Conservation (phyloP, 2,888 invertebrate genomes). For the Mesorhabditis sp. region DNA sequence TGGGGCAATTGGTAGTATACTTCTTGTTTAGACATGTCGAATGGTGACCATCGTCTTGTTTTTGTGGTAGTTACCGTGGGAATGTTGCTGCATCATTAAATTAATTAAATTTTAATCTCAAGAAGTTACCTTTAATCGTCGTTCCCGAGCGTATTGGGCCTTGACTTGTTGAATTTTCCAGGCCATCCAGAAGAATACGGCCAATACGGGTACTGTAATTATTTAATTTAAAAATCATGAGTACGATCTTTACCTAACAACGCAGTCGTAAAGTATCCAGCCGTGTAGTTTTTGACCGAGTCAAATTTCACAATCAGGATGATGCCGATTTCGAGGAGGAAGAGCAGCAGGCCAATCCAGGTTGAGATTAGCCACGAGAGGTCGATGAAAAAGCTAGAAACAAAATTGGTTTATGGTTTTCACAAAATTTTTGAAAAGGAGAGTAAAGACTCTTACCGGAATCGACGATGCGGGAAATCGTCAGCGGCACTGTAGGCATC, state of each 20-base stretch:
- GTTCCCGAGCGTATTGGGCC: neutral
- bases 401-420: too few relatives aligned
- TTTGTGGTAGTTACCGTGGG: neutral
- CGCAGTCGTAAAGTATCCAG: slow-evolving; percentile 74
- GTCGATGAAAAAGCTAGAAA: slow-evolving; percentile 69
- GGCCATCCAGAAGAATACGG: slow-evolving; percentile 81
- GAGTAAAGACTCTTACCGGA: slow-evolving; percentile 24
- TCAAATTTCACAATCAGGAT: slow-evolving; percentile 90
- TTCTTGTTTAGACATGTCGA: slow-evolving; percentile 1
- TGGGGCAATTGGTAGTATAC: too few relatives aligned
- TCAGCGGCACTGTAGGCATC: slow-evolving; percentile 83
- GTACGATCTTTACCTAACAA: slow-evolving; percentile 66
- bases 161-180: slow-evolving; percentile 75
- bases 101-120: neutral
- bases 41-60: neutral
- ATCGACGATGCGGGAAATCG: slow-evolving; percentile 59
- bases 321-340: slow-evolving; percentile 83
- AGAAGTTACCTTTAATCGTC: neutral
- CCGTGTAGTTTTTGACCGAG: slow-evolving; percentile 66
- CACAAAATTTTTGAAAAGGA: too few relatives aligned
- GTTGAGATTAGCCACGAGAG: slow-evolving; percentile 90
- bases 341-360: slow-evolving; percentile 75
- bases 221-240: neutral
- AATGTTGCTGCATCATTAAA: neutral
- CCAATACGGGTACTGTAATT: slow-evolving; percentile 71